phyloP scores from a whole-genome alignment of 2,113 vertebrate species.

The Bostrychus sinensis region DNA sequence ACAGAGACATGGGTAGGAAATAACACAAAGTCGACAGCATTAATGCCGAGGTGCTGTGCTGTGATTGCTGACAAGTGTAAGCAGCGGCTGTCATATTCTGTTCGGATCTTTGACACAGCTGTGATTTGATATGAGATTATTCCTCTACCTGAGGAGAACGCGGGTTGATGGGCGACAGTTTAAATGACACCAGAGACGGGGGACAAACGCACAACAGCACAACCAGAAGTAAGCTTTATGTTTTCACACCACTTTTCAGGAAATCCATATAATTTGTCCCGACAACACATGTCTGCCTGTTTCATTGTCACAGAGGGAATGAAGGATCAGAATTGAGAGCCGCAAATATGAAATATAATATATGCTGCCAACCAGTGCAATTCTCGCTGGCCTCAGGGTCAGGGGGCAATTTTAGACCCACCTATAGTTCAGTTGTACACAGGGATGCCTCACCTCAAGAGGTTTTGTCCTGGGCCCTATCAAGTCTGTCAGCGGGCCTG shows the following conservation, averaged over 20 bases:
- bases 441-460: too few relatives aligned
- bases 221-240: background rate
- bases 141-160: background rate
- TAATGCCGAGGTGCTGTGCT: background rate
- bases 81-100: conserved; percentile 8
- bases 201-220: background rate
- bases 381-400: too few relatives aligned
- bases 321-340: background rate
- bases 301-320: background rate
- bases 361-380: too few relatives aligned
- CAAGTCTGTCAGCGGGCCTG: too few relatives aligned
- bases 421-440: too few relatives aligned
- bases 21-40: conserved; percentile 6
- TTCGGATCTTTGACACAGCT: conserved; percentile 8
- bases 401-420: too few relatives aligned
- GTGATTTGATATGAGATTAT: conserved; percentile 13
- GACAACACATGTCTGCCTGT: background rate
- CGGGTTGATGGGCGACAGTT: background rate
- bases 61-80: conserved; percentile 32
- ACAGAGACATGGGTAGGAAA: background rate
- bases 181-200: background rate
- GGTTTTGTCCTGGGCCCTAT: too few relatives aligned
- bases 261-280: background rate
- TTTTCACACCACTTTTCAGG: background rate
- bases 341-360: too few relatives aligned